A percentile compares a stretch with the other conserved stretches of the same genome.
Evolutionary conservation across 2,888 invertebrate species (phyloP).

Genomic region (Panopea generosa): DNA sequence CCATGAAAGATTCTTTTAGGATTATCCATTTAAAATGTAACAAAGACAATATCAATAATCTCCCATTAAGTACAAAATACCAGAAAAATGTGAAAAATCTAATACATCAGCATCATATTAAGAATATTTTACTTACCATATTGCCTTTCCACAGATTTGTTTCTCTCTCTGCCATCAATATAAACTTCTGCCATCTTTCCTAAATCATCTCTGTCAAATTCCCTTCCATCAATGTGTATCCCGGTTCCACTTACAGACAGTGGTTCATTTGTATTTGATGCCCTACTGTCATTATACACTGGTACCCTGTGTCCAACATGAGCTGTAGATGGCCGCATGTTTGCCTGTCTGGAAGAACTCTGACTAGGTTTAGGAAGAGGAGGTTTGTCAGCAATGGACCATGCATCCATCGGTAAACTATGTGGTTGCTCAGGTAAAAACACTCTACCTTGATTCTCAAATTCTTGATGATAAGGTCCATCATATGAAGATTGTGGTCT

Average conservation of each 20-base stretch:
- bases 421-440: slow-evolving; percentile 41
- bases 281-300: slow-evolving; percentile 22
- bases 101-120: no score
- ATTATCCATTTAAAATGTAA: no score
- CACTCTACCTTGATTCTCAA: slow-evolving; percentile 29
- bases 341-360: neutral
- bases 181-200: no score
- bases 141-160: slow-evolving; percentile 39
- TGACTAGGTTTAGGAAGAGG: slow-evolving; percentile 40
- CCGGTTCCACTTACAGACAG: no score
- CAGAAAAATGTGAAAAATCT: no score
- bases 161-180: slow-evolving; percentile 25
- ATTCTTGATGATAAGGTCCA: neutral
- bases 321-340: slow-evolving; percentile 13
- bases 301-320: slow-evolving; percentile 22
- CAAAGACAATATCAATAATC: no score
- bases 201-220: no score
- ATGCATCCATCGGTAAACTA: slow-evolving; percentile 42
- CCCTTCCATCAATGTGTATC: no score
- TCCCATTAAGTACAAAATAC: no score
- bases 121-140: slow-evolving; percentile 13
- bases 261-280: no score
- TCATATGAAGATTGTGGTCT: slow-evolving; percentile 19
- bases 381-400: slow-evolving; percentile 38
- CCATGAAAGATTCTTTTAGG: no score